phyloP scores from a whole-genome alignment of 2,888 invertebrate species.

The Andricus quercusramuli region DNA sequence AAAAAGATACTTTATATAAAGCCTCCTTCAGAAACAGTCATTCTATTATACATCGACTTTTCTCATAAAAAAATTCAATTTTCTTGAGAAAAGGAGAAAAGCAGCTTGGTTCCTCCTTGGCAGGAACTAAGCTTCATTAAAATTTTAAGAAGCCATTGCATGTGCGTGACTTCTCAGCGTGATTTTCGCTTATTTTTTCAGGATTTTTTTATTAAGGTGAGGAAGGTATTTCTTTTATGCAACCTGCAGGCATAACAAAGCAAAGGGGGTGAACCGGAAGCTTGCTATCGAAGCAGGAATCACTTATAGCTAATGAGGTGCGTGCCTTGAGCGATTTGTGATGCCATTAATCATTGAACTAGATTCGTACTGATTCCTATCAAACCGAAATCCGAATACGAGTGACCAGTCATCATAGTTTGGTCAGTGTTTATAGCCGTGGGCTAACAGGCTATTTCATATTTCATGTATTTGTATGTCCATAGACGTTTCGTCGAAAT shows the following conservation, averaged over 20 bases:
- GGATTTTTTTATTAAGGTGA: neutral
- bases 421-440: neutral
- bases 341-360: slow-evolving; percentile 58
- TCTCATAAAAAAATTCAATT: slow-evolving; percentile 5
- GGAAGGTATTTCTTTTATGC: neutral
- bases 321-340: slow-evolving; percentile 51
- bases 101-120: neutral
- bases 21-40: neutral
- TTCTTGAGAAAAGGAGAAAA: neutral
- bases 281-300: slow-evolving; percentile 48
- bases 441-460: neutral
- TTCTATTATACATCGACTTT: slow-evolving; percentile 22
- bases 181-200: neutral
- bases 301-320: slow-evolving; percentile 52
- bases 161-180: neutral
- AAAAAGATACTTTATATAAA: slow-evolving; percentile 18
- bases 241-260: neutral
- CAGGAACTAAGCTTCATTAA: neutral
- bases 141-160: neutral
- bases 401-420: slow-evolving; percentile 42
- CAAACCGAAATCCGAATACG: slow-evolving; percentile 40
- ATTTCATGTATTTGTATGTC: neutral
- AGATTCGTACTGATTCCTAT: slow-evolving; percentile 39
- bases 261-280: neutral
- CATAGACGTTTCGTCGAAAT: neutral